These are phyloP conservation scores for Toxonevra muliebris DNA, from an alignment of 2,888 invertebrate species.

Conservation along the genomic window DNA sequence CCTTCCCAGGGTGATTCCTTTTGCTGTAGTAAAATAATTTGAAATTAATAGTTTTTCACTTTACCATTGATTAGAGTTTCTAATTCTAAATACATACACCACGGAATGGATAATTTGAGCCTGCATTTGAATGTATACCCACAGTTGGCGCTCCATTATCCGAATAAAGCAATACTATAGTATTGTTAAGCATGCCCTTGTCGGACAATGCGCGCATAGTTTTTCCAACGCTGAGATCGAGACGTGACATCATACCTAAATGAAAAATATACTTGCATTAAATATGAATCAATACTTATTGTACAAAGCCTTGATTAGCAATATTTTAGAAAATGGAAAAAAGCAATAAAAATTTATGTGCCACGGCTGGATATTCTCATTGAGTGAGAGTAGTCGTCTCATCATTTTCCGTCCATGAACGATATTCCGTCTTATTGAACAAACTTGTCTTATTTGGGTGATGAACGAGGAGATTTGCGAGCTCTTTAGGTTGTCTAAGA, in stretches of 20 bases:
- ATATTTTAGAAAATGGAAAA: too few relatives aligned
- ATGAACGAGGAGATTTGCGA: too few relatives aligned
- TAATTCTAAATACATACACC: slow-evolving; percentile 69
- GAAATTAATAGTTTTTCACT: neutral
- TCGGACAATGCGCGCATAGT: slow-evolving; percentile 75
- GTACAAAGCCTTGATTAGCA: too few relatives aligned
- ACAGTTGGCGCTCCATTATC: slow-evolving; percentile 88
- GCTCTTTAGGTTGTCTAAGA: too few relatives aligned
- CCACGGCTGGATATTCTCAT: too few relatives aligned
- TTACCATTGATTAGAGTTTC: neutral
- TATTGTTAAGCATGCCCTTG: slow-evolving; percentile 79
- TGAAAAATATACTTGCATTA: slow-evolving; percentile 40
- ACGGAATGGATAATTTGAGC: slow-evolving; percentile 82
- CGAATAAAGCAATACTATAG: slow-evolving; percentile 84
- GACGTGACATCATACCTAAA: slow-evolving; percentile 82
- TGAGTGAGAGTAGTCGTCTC: too few relatives aligned
- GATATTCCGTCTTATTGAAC: too few relatives aligned
- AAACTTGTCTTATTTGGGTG: too few relatives aligned
- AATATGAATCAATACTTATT: too few relatives aligned
- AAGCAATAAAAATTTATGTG: too few relatives aligned
- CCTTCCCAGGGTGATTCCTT: slow-evolving; percentile 90
- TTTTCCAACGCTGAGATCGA: slow-evolving; percentile 86
- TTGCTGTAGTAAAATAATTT: slow-evolving; percentile 63
- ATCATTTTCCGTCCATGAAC: too few relatives aligned
- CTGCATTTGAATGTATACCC: slow-evolving; percentile 77